These are phyloP conservation scores for Sebastes umbrosus DNA, from an alignment of 2,797 vertebrate genomes.

Conservation along the genomic window DNA sequence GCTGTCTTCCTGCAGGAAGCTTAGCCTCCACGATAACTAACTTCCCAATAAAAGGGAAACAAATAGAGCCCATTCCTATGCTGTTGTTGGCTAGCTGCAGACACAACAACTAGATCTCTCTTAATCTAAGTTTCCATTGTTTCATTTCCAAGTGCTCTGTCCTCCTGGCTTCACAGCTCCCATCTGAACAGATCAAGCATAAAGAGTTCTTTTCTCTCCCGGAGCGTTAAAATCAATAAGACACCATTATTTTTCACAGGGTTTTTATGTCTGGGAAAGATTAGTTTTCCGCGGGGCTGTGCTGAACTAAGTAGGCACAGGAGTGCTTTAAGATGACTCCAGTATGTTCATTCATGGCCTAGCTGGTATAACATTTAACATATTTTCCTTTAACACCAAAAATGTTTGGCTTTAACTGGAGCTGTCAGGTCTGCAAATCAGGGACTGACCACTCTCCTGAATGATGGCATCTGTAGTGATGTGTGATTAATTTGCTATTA, in stretches of 20 bases:
- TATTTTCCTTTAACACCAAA: conserved; percentile 43
- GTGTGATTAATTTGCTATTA: conserved; percentile 43
- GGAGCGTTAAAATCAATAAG: conserved; percentile 61
- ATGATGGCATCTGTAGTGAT: conserved; percentile 37
- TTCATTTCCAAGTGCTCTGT: conserved; percentile 37
- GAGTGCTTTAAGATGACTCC: conserved; percentile 51
- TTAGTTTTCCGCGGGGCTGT: conserved; percentile 45
- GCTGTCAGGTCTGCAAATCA: conserved; percentile 34
- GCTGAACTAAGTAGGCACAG: conserved; percentile 40
- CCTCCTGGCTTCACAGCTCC: conserved; percentile 38
- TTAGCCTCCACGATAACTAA: conserved; percentile 50
- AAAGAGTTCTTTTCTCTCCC: conserved; percentile 21
- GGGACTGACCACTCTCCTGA: conserved; percentile 36
- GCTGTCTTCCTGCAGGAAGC: conserved; percentile 74
- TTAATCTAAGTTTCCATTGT: conserved; percentile 50
- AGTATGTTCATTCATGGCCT: conserved; percentile 38
- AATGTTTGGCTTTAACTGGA: conserved; percentile 39
- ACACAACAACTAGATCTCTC: conserved; percentile 43
- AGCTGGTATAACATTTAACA: conserved; percentile 42
- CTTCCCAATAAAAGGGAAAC: conserved; percentile 59
- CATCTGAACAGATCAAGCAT: conserved; percentile 42
- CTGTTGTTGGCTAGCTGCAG: conserved; percentile 35
- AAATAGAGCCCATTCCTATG: conserved; percentile 30
- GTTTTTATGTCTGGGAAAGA: conserved; percentile 59
- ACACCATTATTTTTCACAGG: conserved; percentile 51